Evolutionary conservation across 2,113 vertebrate genomes (phyloP).

Genomic region (Micronycteris hirsuta): DNA sequence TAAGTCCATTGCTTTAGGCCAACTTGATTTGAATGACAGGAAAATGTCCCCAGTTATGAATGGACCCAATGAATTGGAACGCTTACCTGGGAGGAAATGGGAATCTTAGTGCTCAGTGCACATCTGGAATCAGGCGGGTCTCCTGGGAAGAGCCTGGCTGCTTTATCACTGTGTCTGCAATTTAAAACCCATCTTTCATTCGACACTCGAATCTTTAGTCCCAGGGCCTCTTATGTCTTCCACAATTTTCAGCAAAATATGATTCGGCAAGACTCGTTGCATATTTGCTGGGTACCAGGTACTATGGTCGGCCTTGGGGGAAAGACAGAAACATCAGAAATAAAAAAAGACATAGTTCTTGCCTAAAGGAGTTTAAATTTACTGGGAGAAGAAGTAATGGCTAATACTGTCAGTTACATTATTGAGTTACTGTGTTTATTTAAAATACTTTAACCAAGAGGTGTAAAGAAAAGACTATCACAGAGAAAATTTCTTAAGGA

Average conservation of each 20-base stretch:
- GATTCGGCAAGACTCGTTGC: not conserved
- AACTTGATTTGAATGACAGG: conserved; percentile 43
- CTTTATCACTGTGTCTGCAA: conserved; percentile 14
- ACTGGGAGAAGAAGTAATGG: not conserved
- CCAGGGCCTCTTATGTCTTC: not conserved
- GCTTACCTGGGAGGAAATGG: not conserved
- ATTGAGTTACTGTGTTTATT: not conserved
- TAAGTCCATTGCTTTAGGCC: not conserved
- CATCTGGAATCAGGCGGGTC: not conserved
- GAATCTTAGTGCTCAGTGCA: not conserved
- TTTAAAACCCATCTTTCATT: conserved; percentile 43
- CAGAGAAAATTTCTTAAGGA: not conserved
- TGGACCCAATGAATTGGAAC: not conserved
- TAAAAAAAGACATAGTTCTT: not conserved
- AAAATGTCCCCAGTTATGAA: not conserved
- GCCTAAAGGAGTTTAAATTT: conserved; percentile 10
- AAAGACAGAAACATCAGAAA: conserved; percentile 15
- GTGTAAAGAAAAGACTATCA: not conserved
- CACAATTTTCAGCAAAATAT: conserved; percentile 44
- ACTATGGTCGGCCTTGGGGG: not conserved
- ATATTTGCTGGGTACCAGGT: not conserved
- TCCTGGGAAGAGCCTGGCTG: not conserved
- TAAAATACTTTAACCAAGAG: not conserved
- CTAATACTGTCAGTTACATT: not conserved
- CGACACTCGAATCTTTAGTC: conserved; percentile 51